Base-by-base conservation (phyloP, 2,797 vertebrate species). In the Anableps anableps region DNA sequence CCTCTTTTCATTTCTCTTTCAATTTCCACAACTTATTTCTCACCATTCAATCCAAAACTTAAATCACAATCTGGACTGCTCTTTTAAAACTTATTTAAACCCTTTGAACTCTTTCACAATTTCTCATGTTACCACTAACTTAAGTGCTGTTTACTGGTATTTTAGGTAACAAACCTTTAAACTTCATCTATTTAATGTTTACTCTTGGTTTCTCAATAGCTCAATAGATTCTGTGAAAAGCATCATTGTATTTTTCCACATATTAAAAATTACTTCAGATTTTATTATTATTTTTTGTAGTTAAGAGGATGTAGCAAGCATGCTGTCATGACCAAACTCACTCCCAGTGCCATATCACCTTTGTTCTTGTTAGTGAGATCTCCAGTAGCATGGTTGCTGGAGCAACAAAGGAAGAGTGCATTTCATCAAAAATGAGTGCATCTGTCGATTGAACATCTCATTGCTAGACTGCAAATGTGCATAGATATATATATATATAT, bases 361-460 rank as follows among this genome's bases (percentile, higher is more conserved):
- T 87, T 76, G 85, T 73, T 76, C 82, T 93, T 85, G 70, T 90
- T 91, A 91, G 90, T 74, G 77, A 64, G 70, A 68, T 79, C 82
- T 82, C 84, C 87, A 50, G 80, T 84, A 77, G 84, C 62, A 72
- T 26, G 36, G 95, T 93, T 93, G 86, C 91, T 64, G 11, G 88
- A 86, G 92, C 72, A 92, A 94, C 92, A 76, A 85, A 80, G 81
- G 74, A 64, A 0, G 60, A 73, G 48, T 81, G 31, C n/a, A n/a
- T n/a, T n/a, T n/a, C n/a, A n/a, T n/a, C n/a, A 68, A 78, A 88
- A 88, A 88, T 62, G 47, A 90, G 62, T 36, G 82, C 84, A 88
- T 91, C 75, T 72, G 83, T 92, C 81, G 86, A 70, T 50, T 10
- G 23, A 85, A 81, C 45, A 53, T 79, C 47, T 80, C 36, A 13